These are phyloP conservation scores for Pteropus rufus DNA, from an alignment of 2,797 vertebrate species.

Conservation along the genomic window DNA sequence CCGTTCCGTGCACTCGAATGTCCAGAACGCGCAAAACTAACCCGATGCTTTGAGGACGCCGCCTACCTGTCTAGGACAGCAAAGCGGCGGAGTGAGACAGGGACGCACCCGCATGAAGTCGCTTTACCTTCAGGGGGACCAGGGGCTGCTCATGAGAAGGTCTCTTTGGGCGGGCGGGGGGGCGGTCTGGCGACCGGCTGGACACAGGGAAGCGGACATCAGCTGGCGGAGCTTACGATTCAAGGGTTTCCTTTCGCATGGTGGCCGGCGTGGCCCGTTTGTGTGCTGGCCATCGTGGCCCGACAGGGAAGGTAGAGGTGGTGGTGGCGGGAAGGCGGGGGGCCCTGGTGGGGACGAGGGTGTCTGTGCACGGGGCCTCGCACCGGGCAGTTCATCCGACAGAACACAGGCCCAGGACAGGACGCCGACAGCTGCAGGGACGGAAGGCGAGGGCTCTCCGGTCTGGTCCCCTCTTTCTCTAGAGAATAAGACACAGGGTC, in stretches of 20 bases:
- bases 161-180: no score
- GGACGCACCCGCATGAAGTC: rapidly evolving
- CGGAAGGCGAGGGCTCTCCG: not conserved
- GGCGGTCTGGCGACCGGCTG: no score
- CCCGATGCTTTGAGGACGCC: not conserved
- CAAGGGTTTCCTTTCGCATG: not conserved
- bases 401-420: not conserved
- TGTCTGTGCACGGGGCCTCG: no score
- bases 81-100: not conserved
- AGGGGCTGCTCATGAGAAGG: no score
- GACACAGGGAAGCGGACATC: no score
- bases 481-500: not conserved
- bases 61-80: not conserved
- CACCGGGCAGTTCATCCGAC: not conserved
- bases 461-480: not conserved
- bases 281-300: rapidly evolving
- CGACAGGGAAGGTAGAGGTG: not conserved
- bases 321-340: not conserved
- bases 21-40: not conserved
- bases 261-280: not conserved
- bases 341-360: not conserved
- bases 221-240: not conserved
- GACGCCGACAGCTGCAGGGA: not conserved
- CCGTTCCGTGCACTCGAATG: not conserved
- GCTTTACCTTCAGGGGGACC: not conserved